phyloP scores from a whole-genome alignment of 2,113 vertebrate genomes.

The Ramphastos sulfuratus region DNA sequence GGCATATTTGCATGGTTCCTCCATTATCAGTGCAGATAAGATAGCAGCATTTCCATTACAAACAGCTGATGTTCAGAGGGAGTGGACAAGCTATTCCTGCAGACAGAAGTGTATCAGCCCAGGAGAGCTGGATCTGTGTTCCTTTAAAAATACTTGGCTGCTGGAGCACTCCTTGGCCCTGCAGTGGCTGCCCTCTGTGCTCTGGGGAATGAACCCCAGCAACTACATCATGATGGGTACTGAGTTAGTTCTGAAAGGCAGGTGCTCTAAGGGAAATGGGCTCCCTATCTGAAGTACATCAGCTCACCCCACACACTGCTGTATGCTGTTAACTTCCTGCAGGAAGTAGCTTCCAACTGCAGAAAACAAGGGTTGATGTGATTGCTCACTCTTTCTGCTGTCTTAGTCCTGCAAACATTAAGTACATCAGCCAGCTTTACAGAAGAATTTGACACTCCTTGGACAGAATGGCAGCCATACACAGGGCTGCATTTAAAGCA shows the following conservation, averaged over 20 bases:
- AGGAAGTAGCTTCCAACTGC: not conserved
- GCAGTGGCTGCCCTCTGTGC: not conserved
- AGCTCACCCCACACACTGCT: not conserved
- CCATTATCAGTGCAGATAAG: constrained; percentile 17
- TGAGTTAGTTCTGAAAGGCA: not conserved
- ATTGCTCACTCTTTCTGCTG: not conserved
- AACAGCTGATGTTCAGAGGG: not conserved
- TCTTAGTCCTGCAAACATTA: not conserved
- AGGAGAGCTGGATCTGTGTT: not conserved
- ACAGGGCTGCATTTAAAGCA: too few species aligned
- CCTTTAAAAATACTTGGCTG: not conserved
- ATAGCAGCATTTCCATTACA: not conserved
- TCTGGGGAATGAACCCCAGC: not conserved
- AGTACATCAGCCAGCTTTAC: not conserved
- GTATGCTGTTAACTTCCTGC: not conserved
- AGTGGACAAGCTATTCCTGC: not conserved
- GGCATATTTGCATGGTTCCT: constrained; percentile 13
- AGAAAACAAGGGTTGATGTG: not conserved
- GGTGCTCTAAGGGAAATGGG: not conserved
- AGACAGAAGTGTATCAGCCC: not conserved
- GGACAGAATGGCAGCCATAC: too few species aligned
- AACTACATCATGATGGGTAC: not conserved
- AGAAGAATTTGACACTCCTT: not conserved
- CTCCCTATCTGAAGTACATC: not conserved
- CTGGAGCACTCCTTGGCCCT: not conserved